Conservation (phyloP, 2,797 vertebrate species). For the Sebastes goodei region DNA sequence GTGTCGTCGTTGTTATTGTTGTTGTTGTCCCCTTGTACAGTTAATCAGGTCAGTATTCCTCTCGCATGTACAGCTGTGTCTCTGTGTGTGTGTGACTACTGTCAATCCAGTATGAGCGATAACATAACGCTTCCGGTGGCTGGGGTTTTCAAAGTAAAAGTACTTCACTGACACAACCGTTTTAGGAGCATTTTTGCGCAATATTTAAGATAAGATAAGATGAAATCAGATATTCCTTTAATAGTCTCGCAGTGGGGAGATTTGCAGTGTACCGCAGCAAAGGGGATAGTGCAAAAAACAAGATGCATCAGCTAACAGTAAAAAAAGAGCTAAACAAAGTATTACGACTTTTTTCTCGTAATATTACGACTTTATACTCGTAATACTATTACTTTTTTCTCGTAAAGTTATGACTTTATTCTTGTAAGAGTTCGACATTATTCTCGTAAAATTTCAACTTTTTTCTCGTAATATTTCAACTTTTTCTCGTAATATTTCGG, state of each 20-base stretch:
- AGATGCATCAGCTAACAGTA: no score
- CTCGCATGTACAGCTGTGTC: conserved; percentile 46
- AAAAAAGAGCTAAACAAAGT: no score
- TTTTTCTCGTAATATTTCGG: fast-evolving
- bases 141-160: not conserved
- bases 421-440: fast-evolving
- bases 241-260: fast-evolving
- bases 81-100: not conserved
- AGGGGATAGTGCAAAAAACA: no score
- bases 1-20: conserved; percentile 7
- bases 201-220: not conserved
- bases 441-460: fast-evolving
- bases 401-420: no score
- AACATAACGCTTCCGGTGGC: conserved; percentile 19
- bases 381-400: no score
- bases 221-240: no score
- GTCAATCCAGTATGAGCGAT: not conserved
- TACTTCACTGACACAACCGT: no score
- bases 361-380: no score
- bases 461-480: no score
- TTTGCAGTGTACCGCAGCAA: no score
- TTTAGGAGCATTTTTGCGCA: no score
- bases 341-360: no score
- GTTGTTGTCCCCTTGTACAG: conserved; percentile 1
- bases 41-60: conserved; percentile 64